Conservation (phyloP, 2,888 invertebrate genomes). For the Lasioglossum malachurum region DNA sequence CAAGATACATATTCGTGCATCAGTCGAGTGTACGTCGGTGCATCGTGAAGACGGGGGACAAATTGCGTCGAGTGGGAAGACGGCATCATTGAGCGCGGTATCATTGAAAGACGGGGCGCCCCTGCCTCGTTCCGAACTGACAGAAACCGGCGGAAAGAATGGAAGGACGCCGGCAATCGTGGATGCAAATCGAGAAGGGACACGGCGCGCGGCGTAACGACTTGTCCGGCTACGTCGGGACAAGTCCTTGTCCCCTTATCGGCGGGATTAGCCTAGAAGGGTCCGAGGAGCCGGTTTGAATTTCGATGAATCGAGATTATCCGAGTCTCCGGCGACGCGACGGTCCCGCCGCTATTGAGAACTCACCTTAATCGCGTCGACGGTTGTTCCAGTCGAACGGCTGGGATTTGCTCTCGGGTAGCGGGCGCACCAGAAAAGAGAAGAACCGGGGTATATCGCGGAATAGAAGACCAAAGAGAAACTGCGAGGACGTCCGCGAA, state of each 20-base stretch:
- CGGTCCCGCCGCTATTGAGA: conserved; percentile 64
- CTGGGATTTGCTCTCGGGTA: conserved; percentile 50
- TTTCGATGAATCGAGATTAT: conserved; percentile 75
- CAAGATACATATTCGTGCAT: not conserved
- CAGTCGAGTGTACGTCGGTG: not conserved
- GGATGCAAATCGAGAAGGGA: conserved; percentile 63
- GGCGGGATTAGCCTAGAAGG: conserved; percentile 62
- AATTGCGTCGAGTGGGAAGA: conserved; percentile 28
- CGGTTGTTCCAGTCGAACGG: conserved; percentile 65
- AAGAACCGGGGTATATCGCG: conserved; percentile 44
- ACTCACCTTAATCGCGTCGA: conserved; percentile 72
- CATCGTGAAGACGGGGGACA: not conserved
- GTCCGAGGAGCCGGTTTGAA: conserved; percentile 57
- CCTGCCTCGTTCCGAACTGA: not conserved
- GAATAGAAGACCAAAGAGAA: conserved; percentile 31
- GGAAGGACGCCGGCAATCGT: conserved; percentile 6
- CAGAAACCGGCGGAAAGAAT: conserved; percentile 29
- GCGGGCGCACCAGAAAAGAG: conserved; percentile 27
- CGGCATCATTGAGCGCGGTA: conserved; percentile 35
- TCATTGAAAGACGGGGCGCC: conserved; percentile 24
- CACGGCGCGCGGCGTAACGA: conserved; percentile 25
- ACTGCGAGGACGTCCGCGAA: conserved; percentile 20
- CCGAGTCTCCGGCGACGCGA: conserved; percentile 45
- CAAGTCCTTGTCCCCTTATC: conserved; percentile 57
- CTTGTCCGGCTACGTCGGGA: conserved; percentile 13